Evolutionary conservation across 2,888 invertebrate genomes (phyloP), one percentile per base, ranked within the genome.

Genomic region (Cataglyphis altisquamis): DNA sequence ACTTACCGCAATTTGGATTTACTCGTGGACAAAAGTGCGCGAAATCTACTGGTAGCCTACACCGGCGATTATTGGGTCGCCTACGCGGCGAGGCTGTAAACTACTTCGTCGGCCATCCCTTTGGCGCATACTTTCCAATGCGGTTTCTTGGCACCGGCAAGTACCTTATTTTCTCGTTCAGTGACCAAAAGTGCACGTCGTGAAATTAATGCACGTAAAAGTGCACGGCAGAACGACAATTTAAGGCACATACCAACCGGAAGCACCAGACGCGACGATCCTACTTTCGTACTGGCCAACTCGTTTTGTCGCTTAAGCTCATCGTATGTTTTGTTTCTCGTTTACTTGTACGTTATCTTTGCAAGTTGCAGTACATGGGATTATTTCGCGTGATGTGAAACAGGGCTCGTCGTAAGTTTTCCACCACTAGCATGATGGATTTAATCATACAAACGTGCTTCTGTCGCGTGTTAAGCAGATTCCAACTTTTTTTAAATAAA

Each of bases 161-260:
- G 25, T 29, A 57, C 55, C 84, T 84, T 82, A 70, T 75, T 60
- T 80, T 62, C 66, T 29, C 45, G 32, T 32, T 77, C 39, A 57
- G 73, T 66, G 63, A 72, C 39, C 55, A 64, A 57, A 66, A 21
- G 48, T 25, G 67, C 55, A 32, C 60, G n/a, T 68, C 41, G 60
- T 39, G 36, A 48, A 77, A 62, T 74, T 82, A 82, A 74, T 68
- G 29, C 29, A 29, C 29, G 29, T 29, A 29, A 29, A 2, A 29
- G 29, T 62, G 73, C 81, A 29, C 48, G 32, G 52, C 32, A 63
- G 21, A 62, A 29, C 45, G 72, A 82, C 81, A 74, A 81, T 83
- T 83, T 81, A 75, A 74, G 64, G 74, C 66, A 21, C 32, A 15
- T 41, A 41, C 60, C 25, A 25, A 21, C 15, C 72, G n/a, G 25